Percentiles rank a stretch among this genome's conserved stretches.
Conservation (phyloP, 2,797 vertebrate genomes). For the Gymnopithys bicolor region DNA sequence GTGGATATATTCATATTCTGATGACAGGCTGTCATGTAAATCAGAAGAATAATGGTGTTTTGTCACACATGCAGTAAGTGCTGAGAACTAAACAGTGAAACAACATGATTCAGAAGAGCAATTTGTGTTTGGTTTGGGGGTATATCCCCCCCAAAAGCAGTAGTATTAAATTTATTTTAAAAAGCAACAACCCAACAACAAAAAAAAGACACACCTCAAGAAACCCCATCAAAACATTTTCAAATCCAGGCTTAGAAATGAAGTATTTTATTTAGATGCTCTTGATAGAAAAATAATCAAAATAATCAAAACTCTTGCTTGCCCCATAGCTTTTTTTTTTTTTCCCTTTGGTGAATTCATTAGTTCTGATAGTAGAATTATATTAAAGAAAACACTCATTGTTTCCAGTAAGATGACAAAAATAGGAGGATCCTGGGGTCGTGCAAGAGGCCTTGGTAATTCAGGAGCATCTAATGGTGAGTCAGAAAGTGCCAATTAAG, state of each 20-base stretch:
- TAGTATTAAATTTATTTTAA: background rate
- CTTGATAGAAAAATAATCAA: background rate
- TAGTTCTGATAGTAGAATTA: background rate
- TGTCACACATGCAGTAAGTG: background rate
- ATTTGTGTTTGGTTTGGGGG: background rate
- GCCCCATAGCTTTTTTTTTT: background rate
- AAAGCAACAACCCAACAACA: background rate
- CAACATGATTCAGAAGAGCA: background rate
- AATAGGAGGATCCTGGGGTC: background rate
- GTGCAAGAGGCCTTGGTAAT: background rate
- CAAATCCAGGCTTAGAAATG: background rate
- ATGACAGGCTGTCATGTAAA: background rate
- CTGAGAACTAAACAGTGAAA: background rate
- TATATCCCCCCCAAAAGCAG: background rate
- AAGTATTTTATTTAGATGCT: background rate
- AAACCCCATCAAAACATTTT: background rate
- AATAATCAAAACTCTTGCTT: background rate
- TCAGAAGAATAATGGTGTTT: background rate
- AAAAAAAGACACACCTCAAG: background rate
- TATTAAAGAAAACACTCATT: background rate
- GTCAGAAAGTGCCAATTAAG: background rate
- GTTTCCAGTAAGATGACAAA: background rate
- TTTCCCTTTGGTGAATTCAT: background rate
- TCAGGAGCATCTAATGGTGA: background rate
- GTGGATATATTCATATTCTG: background rate